Evolutionary conservation across 2,113 vertebrate species (phyloP).

Genomic region (Willisornis vidua): DNA sequence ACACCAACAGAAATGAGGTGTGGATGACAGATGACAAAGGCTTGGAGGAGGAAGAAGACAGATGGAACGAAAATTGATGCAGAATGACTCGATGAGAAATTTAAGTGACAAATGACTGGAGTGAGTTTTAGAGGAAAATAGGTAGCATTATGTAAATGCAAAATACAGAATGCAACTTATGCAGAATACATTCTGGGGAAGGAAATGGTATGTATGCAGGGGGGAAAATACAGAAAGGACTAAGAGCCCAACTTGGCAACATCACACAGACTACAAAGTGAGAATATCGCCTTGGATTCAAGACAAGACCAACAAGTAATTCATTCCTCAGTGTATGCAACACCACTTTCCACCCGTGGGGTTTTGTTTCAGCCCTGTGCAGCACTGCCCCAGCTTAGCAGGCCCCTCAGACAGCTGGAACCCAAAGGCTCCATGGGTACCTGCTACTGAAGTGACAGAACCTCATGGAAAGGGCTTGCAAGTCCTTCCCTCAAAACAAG

Average conservation of each 20-base stretch:
- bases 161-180: neutral
- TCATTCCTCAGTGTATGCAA: neutral
- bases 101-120: neutral
- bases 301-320: neutral
- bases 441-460: neutral
- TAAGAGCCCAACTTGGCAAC: neutral
- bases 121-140: neutral
- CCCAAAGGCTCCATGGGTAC: neutral
- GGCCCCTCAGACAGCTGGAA: neutral
- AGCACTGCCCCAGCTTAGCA: neutral
- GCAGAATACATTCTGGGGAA: neutral
- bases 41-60: neutral
- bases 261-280: neutral
- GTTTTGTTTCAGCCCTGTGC: neutral
- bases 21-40: neutral
- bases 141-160: neutral
- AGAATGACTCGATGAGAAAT: neutral
- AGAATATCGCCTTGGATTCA: neutral
- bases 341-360: neutral
- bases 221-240: neutral
- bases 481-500: neutral
- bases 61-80: neutral
- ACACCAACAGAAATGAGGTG: neutral
- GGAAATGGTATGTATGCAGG: accelerated
- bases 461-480: neutral